Evolutionary conservation across 2,113 vertebrate species (phyloP), one percentile per base, ranked within the genome.

Genomic region (Bungarus multicinctus): DNA sequence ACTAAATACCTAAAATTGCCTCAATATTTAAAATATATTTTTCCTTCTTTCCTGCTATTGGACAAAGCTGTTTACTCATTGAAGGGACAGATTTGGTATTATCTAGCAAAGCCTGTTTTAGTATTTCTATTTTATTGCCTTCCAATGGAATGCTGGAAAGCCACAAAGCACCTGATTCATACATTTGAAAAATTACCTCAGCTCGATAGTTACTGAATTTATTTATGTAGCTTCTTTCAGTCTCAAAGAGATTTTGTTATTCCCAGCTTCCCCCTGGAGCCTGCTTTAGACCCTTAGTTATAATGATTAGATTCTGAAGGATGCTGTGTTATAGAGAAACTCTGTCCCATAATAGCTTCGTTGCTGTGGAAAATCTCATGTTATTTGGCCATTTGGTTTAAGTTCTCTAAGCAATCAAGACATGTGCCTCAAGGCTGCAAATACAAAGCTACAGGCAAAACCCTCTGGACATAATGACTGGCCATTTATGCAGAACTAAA

Each of bases 401-500:
- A 97, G 96, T 96, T 97, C 96, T 96, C 96, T 97, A 97, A 97
- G 97, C 96, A 95, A 97, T 97, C 97, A 96, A 97, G 97, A 97
- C 97, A 97, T 97, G 97, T 97, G 97, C 97, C 97, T 97, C 96
- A 97, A 97, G 97, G 97, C 97, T 97, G 96, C 94, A 95, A 96
- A 97, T 96, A 96, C 97, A 97, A 97, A 97, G 97, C 97, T 97
- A 97, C 96, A 96, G 97, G 97, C 96, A 97, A 97, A 97, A 97
- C 97, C 97, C 97, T 97, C 96, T 97, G 97, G 97, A 97, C 96
- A 96, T 96, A 97, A 97, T 95, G 96, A 97, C 97, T 97, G 97
- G 97, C 97, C 97, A 97, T 97, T 97, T 97, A 97, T 97, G 97
- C 97, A 97, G 96, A 97, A 97, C 97, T 97, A 97, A 97, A 97